Evolutionary conservation across 2,888 invertebrate genomes (phyloP).

Genomic region (Marasmarcha lunaedactyla): DNA sequence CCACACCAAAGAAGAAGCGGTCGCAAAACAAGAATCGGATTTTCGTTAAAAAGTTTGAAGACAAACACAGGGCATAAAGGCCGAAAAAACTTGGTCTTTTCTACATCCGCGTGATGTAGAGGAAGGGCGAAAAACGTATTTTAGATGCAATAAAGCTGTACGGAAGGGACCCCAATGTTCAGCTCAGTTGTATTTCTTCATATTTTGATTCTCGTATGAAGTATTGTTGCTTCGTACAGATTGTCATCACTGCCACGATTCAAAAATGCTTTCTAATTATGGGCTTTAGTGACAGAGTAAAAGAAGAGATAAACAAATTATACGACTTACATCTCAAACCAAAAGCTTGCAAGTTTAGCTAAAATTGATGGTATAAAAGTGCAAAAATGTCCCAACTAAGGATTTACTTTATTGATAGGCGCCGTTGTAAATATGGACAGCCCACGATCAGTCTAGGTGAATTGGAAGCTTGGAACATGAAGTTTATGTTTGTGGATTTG

Average conservation of each 20-base stretch:
- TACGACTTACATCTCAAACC: conserved; percentile 11
- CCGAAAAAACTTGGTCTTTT: background rate
- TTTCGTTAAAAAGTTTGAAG: background rate
- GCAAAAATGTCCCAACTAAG: conserved; percentile 9
- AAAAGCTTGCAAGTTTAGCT: conserved; percentile 8
- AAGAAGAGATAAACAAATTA: conserved; percentile 12
- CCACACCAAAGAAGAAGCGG: background rate
- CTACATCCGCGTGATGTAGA: conserved; percentile 10
- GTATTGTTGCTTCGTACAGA: conserved; percentile 6
- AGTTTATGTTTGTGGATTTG: conserved; percentile 11
- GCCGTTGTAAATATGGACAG: conserved; percentile 9
- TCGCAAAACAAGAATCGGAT: background rate
- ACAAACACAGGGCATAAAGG: background rate
- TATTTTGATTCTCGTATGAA: background rate
- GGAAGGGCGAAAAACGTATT: conserved; percentile 1
- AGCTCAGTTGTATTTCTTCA: conserved; percentile 4
- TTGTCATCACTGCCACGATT: conserved; percentile 10
- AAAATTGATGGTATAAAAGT: conserved; percentile 10
- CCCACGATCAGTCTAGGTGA: conserved; percentile 11
- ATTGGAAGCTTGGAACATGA: conserved; percentile 13
- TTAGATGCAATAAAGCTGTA: conserved; percentile 6
- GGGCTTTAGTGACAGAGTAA: conserved; percentile 12
- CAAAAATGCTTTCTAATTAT: conserved; percentile 9
- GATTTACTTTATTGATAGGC: conserved; percentile 9
- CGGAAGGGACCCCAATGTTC: conserved; percentile 13